Conservation (phyloP, 2,113 vertebrate genomes). For the Laticauda laticaudata region DNA sequence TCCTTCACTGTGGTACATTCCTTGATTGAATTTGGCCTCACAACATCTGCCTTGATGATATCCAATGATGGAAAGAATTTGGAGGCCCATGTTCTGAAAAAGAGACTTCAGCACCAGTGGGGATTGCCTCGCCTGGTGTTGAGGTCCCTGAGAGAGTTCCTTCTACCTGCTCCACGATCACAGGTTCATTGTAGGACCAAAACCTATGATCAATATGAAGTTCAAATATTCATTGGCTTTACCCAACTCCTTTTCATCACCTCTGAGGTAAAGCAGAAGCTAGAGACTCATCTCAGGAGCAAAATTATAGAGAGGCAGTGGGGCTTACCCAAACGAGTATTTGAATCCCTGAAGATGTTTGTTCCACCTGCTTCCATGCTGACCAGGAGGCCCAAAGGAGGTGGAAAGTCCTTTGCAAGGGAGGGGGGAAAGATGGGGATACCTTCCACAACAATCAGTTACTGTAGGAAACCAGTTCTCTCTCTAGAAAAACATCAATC, state of each 20-base stretch:
- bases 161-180: background rate
- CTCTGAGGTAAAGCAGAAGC: background rate
- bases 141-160: background rate
- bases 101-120: conserved; percentile 35
- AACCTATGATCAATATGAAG: background rate
- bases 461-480: background rate
- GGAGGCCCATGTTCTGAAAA: conserved; percentile 32
- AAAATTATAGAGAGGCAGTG: background rate
- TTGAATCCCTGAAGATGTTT: background rate
- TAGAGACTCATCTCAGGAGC: background rate
- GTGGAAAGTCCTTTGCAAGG: background rate
- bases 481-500: background rate
- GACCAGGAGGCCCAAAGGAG: background rate
- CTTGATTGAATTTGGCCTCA: background rate
- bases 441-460: background rate
- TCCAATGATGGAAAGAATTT: background rate
- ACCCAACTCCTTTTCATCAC: background rate
- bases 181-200: fast-evolving
- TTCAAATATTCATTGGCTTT: background rate
- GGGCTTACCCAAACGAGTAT: background rate
- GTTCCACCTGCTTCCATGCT: background rate
- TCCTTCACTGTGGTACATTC: background rate
- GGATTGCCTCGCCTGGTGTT: background rate
- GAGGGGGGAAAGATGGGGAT: background rate
- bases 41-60: background rate